Base-by-base conservation (phyloP, 2,797 vertebrate genomes). In the Leptodactylus fallax region DNA sequence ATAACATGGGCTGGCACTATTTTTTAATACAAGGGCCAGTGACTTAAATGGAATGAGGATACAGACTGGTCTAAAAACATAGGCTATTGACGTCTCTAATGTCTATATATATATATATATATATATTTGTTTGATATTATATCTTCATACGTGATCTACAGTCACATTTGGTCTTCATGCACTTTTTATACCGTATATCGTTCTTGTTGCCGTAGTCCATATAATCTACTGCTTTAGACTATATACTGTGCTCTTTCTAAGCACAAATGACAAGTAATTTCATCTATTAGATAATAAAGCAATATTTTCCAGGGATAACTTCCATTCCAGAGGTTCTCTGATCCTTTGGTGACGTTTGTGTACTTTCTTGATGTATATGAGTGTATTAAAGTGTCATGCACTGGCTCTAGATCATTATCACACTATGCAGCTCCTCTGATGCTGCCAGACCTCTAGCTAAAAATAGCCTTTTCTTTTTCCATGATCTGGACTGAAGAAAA, bases 401-500 rank as follows among this genome's bases (percentile, higher is more conserved):
- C 76, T 21, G 76, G 49, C 47, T 83, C 82, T 72, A 87, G 80
- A 89, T 89, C 61, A 82, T 67, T 89, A 89, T 86, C 88, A 83
- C 80, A 79, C 72, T 86, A 19, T 56, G 19, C 84, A 82, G 84
- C 53, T 82, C 79, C n/a, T 56, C 61, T 83, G 53, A 60, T 82
- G 55, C 85, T 71, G 72, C 92, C 92, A 95, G 93, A 92, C 92
- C 92, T 92, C 91, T 92, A 90, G 81, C 95, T 95, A 96, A 95
- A 96, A 95, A 96, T 96, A 96, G 92, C 90, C 89, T 63, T 90
- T 91, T 94, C 93, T 92, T 95, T 93, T 95, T 93, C 94, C 94
- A 93, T 94, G 92, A 90, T 88, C 91, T 91, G 90, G 94, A 91
- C 61, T 80, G 1, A 81, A 88, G 87, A 90, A 95, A 95, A 94